These are phyloP conservation scores for Microctonus brassicae DNA, from an alignment of 2,888 invertebrate genomes.

Conservation along the genomic window DNA sequence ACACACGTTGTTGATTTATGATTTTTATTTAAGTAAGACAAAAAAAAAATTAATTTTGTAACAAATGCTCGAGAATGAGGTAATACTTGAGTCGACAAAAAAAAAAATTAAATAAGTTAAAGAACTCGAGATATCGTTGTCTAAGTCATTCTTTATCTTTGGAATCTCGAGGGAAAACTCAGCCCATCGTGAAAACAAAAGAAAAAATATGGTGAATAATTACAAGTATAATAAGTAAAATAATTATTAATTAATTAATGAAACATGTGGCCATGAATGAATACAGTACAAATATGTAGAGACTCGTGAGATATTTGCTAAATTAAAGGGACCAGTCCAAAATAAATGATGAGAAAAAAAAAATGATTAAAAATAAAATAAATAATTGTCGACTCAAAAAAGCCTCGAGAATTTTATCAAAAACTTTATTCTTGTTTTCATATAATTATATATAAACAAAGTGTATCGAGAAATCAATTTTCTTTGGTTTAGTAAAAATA, in stretches of 20 bases:
- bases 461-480: conserved; percentile 21
- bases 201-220: conserved; percentile 34
- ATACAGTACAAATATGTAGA: conserved; percentile 35
- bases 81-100: neutral
- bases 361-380: neutral
- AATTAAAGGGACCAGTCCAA: conserved; percentile 34
- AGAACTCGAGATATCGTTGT: conserved; percentile 27
- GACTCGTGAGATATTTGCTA: conserved; percentile 17
- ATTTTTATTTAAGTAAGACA: conserved; percentile 42
- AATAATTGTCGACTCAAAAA: conserved; percentile 25
- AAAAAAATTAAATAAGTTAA: conserved; percentile 26
- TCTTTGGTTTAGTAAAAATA: neutral
- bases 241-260: conserved; percentile 28
- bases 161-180: conserved; percentile 37
- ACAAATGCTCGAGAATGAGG: neutral
- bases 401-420: conserved; percentile 23
- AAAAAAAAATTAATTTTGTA: conserved; percentile 44
- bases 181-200: conserved; percentile 24
- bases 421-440: conserved; percentile 14
- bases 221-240: conserved; percentile 18
- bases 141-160: conserved; percentile 11
- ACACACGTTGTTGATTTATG: conserved; percentile 58
- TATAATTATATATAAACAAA: conserved; percentile 11
- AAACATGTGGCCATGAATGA: conserved; percentile 33
- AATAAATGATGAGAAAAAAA: conserved; percentile 23